These are phyloP conservation scores for Allygus modestus DNA, from an alignment of 2,888 invertebrate species.

Conservation along the genomic window DNA sequence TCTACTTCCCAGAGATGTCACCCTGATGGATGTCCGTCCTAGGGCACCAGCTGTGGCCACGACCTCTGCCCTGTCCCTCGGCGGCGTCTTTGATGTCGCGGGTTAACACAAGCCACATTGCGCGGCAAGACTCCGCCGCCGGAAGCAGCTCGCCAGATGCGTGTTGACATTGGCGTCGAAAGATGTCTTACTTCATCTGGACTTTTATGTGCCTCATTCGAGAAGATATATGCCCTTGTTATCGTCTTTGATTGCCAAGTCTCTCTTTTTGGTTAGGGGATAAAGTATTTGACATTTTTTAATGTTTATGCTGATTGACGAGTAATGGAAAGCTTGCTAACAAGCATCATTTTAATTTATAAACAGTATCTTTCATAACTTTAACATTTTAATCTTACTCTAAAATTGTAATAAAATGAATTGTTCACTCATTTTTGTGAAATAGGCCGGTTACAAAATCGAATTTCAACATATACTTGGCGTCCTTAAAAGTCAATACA, in stretches of 20 bases:
- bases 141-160: slow-evolving; percentile 29
- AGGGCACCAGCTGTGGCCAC: not conserved
- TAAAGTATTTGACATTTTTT: too few species aligned
- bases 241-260: not conserved
- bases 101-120: slow-evolving; percentile 40
- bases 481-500: too few species aligned
- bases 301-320: too few species aligned
- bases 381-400: too few species aligned
- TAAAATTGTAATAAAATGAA: too few species aligned
- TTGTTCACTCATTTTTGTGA: too few species aligned
- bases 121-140: not conserved
- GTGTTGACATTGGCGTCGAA: slow-evolving; percentile 36
- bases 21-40: too few species aligned
- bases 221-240: not conserved
- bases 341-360: too few species aligned
- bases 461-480: too few species aligned
- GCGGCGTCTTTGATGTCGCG: slow-evolving; percentile 37
- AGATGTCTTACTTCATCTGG: slow-evolving; percentile 35
- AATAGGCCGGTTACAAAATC: too few species aligned
- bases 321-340: too few species aligned
- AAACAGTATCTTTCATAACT: too few species aligned
- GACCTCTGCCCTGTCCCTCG: not conserved
- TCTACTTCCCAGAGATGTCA: not conserved
- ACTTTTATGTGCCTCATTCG: slow-evolving; percentile 33
- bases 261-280: not conserved